Evolutionary conservation across 1,140 invertebrate genomes (phyloP).

Genomic region (Nilaparvata lugens): DNA sequence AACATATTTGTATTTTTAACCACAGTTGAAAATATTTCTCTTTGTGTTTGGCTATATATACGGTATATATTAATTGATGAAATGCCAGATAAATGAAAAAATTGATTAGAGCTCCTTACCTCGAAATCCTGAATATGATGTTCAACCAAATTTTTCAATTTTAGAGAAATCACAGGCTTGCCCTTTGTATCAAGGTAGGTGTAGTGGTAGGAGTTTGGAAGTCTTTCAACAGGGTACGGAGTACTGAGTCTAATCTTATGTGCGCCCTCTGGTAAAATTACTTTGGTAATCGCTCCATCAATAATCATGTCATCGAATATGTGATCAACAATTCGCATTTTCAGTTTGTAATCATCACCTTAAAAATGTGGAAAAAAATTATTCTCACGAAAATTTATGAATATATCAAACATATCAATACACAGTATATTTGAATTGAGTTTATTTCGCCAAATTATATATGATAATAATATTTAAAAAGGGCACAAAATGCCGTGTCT

Average conservation of each 20-base stretch:
- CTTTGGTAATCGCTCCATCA: slow-evolving; percentile 78
- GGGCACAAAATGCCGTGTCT: no score
- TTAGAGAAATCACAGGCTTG: slow-evolving; percentile 75
- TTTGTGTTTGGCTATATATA: no score
- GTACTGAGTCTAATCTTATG: slow-evolving; percentile 70
- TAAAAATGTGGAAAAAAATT: slow-evolving; percentile 14
- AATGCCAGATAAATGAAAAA: background rate
- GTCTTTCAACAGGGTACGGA: slow-evolving; percentile 70
- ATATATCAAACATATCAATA: no score
- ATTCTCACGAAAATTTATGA: no score
- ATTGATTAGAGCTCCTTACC: slow-evolving; percentile 33
- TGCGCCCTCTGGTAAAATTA: slow-evolving; percentile 92
- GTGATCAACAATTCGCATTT: slow-evolving; percentile 91
- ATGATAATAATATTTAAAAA: no score
- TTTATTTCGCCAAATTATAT: no score
- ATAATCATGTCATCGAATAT: slow-evolving; percentile 95
- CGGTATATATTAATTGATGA: no score
- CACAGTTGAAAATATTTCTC: no score
- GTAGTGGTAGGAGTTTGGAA: slow-evolving; percentile 68
- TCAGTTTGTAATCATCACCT: slow-evolving; percentile 64
- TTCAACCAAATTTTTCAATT: slow-evolving; percentile 86
- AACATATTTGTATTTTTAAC: no score
- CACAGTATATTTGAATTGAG: no score
- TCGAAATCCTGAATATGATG: slow-evolving; percentile 79
- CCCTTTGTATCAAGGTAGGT: slow-evolving; percentile 96